Evolutionary conservation across 35 echinoderm and acorn worm genomes (phyloP).

Genomic region (Apostichopus californicus): DNA sequence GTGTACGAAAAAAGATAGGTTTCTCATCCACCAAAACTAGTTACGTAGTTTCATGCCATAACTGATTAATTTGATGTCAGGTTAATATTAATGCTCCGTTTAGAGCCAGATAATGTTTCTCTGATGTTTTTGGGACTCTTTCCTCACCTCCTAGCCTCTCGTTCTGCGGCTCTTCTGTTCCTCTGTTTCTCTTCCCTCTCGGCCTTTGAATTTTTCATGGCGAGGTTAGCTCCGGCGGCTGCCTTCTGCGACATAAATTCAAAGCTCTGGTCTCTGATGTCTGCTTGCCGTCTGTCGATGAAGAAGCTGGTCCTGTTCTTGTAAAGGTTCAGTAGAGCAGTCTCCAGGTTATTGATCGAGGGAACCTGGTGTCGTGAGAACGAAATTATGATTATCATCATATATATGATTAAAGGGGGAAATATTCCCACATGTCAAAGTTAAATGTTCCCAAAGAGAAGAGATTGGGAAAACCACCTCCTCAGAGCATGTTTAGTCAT

Average conservation of each 20-base stretch:
- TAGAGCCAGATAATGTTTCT: no score
- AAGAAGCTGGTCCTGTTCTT: constrained; percentile 71
- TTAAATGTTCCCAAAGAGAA: no score
- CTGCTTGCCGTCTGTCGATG: constrained; percentile 69
- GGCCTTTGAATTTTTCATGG: constrained; percentile 38
- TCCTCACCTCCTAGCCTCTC: constrained; percentile 86
- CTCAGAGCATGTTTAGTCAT: no score
- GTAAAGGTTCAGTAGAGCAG: constrained; percentile 61
- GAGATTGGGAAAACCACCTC: no score
- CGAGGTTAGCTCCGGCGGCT: constrained; percentile 74
- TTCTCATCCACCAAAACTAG: no score
- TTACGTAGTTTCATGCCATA: no score
- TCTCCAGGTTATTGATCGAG: constrained; percentile 75
- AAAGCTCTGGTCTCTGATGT: constrained; percentile 87
- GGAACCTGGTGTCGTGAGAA: constrained; percentile 63
- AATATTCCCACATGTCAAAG: no score
- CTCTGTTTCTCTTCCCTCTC: constrained; percentile 68
- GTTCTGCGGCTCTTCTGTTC: constrained; percentile 80
- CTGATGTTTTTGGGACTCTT: not conserved
- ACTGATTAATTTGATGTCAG: no score
- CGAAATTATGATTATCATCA: not conserved
- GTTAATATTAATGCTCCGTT: no score
- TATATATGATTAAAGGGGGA: no score
- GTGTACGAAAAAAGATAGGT: no score
- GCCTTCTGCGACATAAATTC: constrained; percentile 89